Evolutionary conservation across 2,888 invertebrate genomes (phyloP), one percentile per base, ranked within the genome.

Genomic region (Ptilodon capucinus): DNA sequence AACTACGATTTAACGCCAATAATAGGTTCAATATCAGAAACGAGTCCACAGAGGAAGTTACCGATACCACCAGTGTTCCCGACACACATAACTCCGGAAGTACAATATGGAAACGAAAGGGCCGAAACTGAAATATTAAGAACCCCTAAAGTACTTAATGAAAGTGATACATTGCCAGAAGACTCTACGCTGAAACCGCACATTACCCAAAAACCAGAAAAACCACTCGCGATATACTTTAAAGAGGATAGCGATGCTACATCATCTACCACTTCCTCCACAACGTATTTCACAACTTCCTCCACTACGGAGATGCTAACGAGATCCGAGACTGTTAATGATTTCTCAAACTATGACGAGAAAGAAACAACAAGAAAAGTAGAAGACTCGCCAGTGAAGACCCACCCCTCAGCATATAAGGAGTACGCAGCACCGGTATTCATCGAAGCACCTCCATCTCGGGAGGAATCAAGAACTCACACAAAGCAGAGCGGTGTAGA

Each of bases 81-180:
- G 4, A 74, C 76, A 28, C 85, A 89, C 52, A 74, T 92, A 16
- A 73, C 83, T 18, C 91, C 88, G n/a, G 91, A 91, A 70, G 90
- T 92, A 1, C 91, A 91, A 68, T 92, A 92, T 50, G 91, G 91
- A 16, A 91, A 91, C 54, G 91, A 91, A 56, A 84, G 81, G 64
- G 86, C 83, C 19, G 91, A 91, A 50, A 55, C 74, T 4, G 84
- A 86, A 13, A 86, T 80, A 40, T 53, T 73, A 14, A 79, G 91
- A 57, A 68, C 75, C 8, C 72, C 88, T 2, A 90, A 89, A 68
- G 43, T 69, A 21, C 44, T 85, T 9, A 75, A 79, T 8, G 71
- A 76, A 14, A 49, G 54, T 1, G 74, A 74, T 34, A 61, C 60
- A 2, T 52, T 71, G 2, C 57, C 69, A 2, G 73, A 73, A 48